Conservation (phyloP, 2,797 vertebrate genomes). For the Hirundo rustica region DNA sequence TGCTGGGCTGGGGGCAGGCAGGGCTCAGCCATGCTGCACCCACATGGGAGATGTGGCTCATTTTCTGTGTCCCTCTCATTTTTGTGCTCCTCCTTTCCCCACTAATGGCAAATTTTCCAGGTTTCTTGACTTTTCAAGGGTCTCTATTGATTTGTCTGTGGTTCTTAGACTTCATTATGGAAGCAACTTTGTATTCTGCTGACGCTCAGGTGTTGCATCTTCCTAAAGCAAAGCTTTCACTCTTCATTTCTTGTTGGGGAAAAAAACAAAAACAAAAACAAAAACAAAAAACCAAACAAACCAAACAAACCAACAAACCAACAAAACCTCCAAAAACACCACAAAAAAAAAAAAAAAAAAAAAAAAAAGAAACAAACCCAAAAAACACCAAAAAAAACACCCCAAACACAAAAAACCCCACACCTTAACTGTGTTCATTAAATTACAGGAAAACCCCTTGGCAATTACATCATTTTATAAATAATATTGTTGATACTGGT, state of each 20-base stretch:
- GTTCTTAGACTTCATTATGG: not conserved
- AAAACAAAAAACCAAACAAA: too few relatives aligned
- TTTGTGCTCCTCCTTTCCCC: not conserved
- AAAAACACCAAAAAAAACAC: too few relatives aligned
- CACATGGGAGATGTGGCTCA: fast-evolving
- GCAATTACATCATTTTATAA: not conserved
- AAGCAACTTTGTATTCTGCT: not conserved
- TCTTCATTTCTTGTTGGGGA: not conserved
- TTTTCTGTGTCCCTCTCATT: not conserved
- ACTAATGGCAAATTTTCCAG: not conserved
- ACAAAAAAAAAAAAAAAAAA: not conserved
- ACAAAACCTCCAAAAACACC: too few relatives aligned
- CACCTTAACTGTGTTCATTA: not conserved
- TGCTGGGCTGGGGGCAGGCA: not conserved
- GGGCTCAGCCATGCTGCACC: not conserved
- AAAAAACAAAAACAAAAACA: not conserved
- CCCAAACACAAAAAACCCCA: too few relatives aligned
- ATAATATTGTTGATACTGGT: not conserved
- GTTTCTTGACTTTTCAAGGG: not conserved
- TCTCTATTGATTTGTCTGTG: not conserved
- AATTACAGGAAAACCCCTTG: not conserved
- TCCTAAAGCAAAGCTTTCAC: not conserved
- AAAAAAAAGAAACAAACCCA: too few relatives aligned
- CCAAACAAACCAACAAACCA: too few relatives aligned
- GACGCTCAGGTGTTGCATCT: not conserved